Percentiles rank a stretch among this genome's conserved stretches.
Conservation (phyloP, 2,113 vertebrate genomes). For the Dermatemys mawii region DNA sequence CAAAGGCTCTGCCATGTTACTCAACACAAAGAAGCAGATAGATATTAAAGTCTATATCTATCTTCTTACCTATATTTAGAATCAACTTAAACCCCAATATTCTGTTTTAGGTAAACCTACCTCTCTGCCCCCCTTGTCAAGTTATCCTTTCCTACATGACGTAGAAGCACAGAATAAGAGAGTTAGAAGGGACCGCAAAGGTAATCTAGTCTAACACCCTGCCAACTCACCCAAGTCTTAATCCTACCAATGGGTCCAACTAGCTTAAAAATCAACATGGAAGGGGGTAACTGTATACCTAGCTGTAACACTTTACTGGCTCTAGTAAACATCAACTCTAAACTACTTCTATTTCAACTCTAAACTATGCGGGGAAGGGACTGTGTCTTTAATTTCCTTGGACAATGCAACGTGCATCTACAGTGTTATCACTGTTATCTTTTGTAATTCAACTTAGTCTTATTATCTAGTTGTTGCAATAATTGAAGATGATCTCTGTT, state of each 20-base stretch:
- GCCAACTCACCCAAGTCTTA: too few relatives aligned
- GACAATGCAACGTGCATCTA: neutral
- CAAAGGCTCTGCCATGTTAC: neutral
- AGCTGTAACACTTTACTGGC: neutral
- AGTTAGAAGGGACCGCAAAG: too few relatives aligned
- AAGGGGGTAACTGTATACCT: neutral
- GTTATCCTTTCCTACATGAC: neutral
- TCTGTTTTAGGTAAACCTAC: neutral
- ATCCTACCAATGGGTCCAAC: neutral
- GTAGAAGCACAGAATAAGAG: too few relatives aligned
- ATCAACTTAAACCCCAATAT: neutral
- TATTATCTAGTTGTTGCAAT: neutral
- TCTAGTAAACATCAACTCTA: neutral
- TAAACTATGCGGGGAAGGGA: neutral
- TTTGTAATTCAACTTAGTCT: conserved; percentile 9
- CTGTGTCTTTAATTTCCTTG: neutral
- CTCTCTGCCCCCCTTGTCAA: neutral
- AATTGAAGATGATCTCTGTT: conserved; percentile 33
- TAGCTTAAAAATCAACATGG: neutral
- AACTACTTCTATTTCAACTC: neutral
- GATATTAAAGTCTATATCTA: neutral
- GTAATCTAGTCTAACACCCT: too few relatives aligned
- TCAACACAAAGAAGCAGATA: neutral
- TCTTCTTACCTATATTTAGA: neutral
- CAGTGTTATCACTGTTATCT: neutral